Evolutionary conservation across 1,140 invertebrate species (phyloP).

Genomic region (Campoletis sonorensis): DNA sequence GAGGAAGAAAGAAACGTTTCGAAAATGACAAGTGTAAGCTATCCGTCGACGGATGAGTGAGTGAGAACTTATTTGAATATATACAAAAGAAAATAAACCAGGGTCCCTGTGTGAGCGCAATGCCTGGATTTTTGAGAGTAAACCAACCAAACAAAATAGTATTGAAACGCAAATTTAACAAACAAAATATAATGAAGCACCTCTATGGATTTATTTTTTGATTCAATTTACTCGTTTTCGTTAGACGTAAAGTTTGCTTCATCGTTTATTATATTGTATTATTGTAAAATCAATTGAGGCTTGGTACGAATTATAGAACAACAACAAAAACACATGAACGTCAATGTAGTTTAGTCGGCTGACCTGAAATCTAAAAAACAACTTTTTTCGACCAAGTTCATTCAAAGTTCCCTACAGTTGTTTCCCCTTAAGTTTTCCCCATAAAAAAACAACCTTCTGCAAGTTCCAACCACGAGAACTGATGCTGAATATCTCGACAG

Average conservation of each 20-base stretch:
- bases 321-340: neutral
- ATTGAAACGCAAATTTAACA: slow-evolving; percentile 6
- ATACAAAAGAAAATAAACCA: neutral
- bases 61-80: neutral
- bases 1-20: neutral
- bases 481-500: no score
- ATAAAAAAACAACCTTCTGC: no score
- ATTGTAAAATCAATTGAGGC: neutral
- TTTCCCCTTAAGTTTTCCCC: no score
- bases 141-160: slow-evolving; percentile 8
- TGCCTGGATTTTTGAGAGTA: slow-evolving; percentile 22
- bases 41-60: slow-evolving; percentile 18
- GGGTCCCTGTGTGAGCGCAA: neutral
- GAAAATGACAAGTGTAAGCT: neutral
- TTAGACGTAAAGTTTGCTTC: neutral
- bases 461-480: no score
- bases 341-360: slow-evolving; percentile 35
- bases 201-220: slow-evolving; percentile 52
- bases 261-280: neutral
- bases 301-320: neutral
- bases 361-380: no score
- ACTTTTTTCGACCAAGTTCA: no score
- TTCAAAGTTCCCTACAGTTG: no score
- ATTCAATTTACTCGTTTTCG: slow-evolving; percentile 48
- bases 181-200: slow-evolving; percentile 44